Conservation (phyloP, 2,888 invertebrate species). For the Neoitamus cyanurus region DNA sequence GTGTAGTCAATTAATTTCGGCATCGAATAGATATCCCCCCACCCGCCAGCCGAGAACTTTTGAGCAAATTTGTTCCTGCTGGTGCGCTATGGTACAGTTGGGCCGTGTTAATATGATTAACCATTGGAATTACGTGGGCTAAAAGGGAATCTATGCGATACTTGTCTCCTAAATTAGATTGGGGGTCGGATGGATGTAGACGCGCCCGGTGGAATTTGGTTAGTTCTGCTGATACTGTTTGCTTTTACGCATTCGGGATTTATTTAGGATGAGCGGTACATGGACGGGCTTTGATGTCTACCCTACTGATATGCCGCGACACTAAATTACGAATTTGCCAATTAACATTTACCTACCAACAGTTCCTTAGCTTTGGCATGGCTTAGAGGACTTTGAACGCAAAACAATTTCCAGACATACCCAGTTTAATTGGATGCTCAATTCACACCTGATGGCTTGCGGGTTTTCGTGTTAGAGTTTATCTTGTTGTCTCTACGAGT, state of each 20-base stretch:
- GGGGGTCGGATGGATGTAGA: slow-evolving; percentile 1
- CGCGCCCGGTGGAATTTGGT: neutral
- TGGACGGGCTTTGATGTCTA: slow-evolving; percentile 12
- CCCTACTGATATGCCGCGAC: neutral
- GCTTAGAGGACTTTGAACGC: neutral
- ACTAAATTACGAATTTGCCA: slow-evolving; percentile 15
- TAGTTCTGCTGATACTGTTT: neutral
- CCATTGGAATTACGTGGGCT: slow-evolving; percentile 47
- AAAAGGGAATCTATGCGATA: slow-evolving; percentile 37
- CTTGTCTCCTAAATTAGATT: slow-evolving; percentile 50
- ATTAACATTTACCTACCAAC: neutral
- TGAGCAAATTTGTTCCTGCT: neutral
- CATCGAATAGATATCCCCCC: neutral
- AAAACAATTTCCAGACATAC: neutral
- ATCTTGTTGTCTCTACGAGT: too few relatives aligned
- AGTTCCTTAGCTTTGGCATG: neutral
- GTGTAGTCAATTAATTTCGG: slow-evolving; percentile 17
- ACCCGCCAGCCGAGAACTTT: neutral
- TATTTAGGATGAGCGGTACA: slow-evolving; percentile 2
- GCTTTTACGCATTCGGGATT: neutral
- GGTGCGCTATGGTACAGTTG: slow-evolving; percentile 15
- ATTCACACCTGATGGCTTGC: neutral
- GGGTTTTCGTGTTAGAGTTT: neutral
- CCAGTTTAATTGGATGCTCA: neutral
- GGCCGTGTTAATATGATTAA: slow-evolving; percentile 50